phyloP scores from a whole-genome alignment of 1,140 invertebrate genomes.

The Colletes gigas region DNA sequence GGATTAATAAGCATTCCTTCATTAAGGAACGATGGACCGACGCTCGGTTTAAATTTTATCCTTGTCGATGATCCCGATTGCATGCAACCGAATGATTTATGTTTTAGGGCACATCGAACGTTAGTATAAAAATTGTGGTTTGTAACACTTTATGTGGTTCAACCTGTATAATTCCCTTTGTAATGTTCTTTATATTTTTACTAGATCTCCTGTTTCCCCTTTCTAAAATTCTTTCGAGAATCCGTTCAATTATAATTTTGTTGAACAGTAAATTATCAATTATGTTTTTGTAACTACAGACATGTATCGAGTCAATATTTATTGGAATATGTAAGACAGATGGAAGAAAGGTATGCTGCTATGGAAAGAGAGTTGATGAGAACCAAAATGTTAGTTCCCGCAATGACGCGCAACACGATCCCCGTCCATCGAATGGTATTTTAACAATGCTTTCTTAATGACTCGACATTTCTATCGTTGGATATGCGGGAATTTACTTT shows the following conservation, averaged over 20 bases:
- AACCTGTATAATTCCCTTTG: no score
- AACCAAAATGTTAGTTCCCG: conserved; percentile 25
- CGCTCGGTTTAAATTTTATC: conserved; percentile 46
- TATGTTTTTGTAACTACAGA: neutral
- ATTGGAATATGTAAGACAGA: conserved; percentile 45
- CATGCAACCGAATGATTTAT: neutral
- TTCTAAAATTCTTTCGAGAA: no score
- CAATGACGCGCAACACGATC: neutral
- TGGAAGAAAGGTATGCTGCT: conserved; percentile 45
- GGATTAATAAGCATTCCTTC: conserved; percentile 17
- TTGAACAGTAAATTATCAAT: neutral
- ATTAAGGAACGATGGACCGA: conserved; percentile 34
- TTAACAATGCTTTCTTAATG: neutral
- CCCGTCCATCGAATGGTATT: conserved; percentile 13
- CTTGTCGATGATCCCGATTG: conserved; percentile 20
- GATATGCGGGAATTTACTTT: neutral
- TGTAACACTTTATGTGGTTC: no score
- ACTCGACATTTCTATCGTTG: neutral
- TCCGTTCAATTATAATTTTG: no score
- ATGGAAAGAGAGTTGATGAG: conserved; percentile 50
- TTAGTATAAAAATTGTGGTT: conserved; percentile 1
- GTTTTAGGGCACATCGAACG: neutral
- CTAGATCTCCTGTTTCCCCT: no score
- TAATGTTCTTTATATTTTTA: no score
- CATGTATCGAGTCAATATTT: neutral